Evolutionary conservation across 2,888 invertebrate genomes (phyloP), one percentile per base, ranked within the genome.

Genomic region (Brassicogethes aeneus): DNA sequence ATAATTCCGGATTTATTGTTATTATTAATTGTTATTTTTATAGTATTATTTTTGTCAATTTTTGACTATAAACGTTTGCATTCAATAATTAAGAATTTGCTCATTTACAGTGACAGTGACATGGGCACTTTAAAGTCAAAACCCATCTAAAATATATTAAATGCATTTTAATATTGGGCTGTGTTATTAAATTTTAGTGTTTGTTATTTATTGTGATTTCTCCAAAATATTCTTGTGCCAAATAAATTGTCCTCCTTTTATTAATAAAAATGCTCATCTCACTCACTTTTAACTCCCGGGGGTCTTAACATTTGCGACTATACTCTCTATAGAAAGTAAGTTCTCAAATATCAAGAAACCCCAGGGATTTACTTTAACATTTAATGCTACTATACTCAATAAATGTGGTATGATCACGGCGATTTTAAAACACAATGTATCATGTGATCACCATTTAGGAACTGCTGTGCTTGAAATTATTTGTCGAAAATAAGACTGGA

Each of bases 91-190:
- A n/a, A n/a, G n/a, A n/a, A n/a, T n/a, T n/a, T n/a, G n/a, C n/a
- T n/a, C n/a, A n/a, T n/a, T n/a, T n/a, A n/a, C n/a, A 10, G 32
- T 32, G 3, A 32, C 57, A 56, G 58, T 59, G 60, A 60, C 57
- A 47, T 60, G 60, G 57, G 59, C 60, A 57, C 53, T 58, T 58
- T 54, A 47, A 52, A 51, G 52, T 54, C 23, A 5, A 23, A 10
- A 15, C 23, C 23, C 5, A 23, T 23, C 10, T 23, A 7, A 23
- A 23, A 23, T 7, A 23, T 23, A 5, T 7, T 7, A 49, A 55
- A 55, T 56, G 54, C 53, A 57, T 57, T 55, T 57, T 54, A 51
- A 49, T 47, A 57, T 57, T 49, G 54, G 60, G 58, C 58, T 60
- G 60, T 60, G 60, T 46, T 51, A 46, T 49, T 55, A 55, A 56